Base-by-base conservation (phyloP, 2,888 invertebrate species). In the Ischnura elegans region DNA sequence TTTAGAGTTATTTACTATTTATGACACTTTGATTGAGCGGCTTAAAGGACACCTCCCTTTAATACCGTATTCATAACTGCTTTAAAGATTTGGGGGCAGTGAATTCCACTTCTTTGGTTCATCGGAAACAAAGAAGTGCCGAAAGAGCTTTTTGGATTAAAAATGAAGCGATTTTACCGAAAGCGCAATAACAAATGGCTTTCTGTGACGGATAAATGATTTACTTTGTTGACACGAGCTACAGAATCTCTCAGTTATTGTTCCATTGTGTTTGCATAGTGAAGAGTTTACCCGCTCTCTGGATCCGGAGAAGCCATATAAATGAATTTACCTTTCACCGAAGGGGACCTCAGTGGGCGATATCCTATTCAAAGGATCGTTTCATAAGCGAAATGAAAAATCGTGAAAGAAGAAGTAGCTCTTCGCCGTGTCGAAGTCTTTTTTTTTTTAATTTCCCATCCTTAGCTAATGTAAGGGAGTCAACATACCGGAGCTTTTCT, bases 241-340 rank as follows among this genome's bases (percentile, higher is more conserved):
- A 86, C 45, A 8, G 45, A 43, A 76, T 36, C 76, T 36, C 76
- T 43, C 43, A 19, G 43, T 86, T 86, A 86, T 86, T 86, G 43
- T 86, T 86, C 86, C 46, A 45, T 86, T 86, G 86, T 86, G 86
- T 86, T 86, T 86, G 86, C 86, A 86, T 86, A 46, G 3, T n/a
- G 86, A 43, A 45, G 45, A 86, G 86, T 86, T 86, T 43, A 86
- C 43, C 86, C 25, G 13, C 43, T 25, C n/a, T 45, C 43, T 46
- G 45, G 45, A 46, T 45, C 36, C 46, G 10, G 43, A 45, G 86
- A n/a, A 36, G 86, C 86, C 10, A 36, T 76, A 76, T 29, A 76
- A 29, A 76, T 36, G 76, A 36, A 25, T 76, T 76, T 36, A 76
- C 36, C 76, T 76, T 76, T 76, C 76, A 76, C 76, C 76, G 5